Conservation (phyloP, 2,797 vertebrate genomes). For the Sebastes hopkinsi region DNA sequence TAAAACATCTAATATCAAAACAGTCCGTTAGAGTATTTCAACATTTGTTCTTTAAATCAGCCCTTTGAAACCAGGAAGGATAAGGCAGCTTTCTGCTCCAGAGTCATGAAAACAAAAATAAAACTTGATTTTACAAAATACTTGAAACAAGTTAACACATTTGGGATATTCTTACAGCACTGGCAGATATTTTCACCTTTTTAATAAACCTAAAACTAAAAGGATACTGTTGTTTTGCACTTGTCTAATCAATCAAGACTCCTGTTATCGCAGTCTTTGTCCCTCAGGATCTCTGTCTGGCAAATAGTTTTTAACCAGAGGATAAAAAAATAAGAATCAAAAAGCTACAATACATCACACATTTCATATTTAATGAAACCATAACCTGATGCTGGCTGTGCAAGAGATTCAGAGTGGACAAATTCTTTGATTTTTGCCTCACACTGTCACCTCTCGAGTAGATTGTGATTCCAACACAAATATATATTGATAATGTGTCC, state of each 20-base stretch:
- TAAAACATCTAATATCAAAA: background rate
- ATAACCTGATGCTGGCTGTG: background rate
- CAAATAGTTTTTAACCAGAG: background rate
- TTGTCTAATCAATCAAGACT: background rate
- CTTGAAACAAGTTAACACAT: background rate
- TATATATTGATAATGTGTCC: background rate
- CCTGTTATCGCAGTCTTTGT: background rate
- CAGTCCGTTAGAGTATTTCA: too few species aligned
- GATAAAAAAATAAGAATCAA: accelerated
- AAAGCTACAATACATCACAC: background rate
- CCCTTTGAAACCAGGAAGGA: background rate
- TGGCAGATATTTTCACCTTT: background rate
- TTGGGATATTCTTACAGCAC: background rate
- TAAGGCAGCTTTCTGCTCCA: background rate
- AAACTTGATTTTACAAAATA: background rate
- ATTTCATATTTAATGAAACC: background rate
- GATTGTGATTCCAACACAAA: background rate
- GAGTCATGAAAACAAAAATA: background rate
- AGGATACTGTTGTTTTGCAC: background rate
- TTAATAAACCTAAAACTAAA: background rate
- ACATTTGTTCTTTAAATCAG: background rate
- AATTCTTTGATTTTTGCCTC: background rate
- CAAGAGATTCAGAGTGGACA: background rate
- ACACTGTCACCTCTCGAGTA: background rate
- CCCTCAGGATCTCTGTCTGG: background rate